Evolutionary conservation across 2,888 invertebrate species (phyloP).

Genomic region (Ophioninae sp.): DNA sequence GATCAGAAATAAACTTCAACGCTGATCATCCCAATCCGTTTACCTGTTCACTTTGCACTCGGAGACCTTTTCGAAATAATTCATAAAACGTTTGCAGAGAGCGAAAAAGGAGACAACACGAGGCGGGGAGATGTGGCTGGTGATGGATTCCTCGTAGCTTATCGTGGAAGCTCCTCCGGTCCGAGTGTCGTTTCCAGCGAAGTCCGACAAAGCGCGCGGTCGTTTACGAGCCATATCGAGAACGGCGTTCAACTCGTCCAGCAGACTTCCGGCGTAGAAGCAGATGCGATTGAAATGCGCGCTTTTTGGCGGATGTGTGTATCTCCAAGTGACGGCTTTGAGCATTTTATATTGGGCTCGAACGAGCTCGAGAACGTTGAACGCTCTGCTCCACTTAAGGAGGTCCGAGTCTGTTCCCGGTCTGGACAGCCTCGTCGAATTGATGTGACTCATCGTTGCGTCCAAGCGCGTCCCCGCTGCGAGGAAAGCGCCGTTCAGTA

Average conservation of each 20-base stretch:
- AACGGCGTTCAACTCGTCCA: slow-evolving; percentile 73
- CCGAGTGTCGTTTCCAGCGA: neutral
- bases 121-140: slow-evolving; percentile 50
- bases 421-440: slow-evolving; percentile 57
- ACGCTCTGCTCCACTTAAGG: slow-evolving; percentile 65
- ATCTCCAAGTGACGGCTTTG: slow-evolving; percentile 78
- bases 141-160: slow-evolving; percentile 18
- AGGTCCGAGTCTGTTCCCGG: slow-evolving; percentile 63
- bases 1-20: neutral
- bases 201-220: slow-evolving; percentile 62
- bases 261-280: slow-evolving; percentile 76
- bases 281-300: slow-evolving; percentile 70
- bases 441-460: slow-evolving; percentile 62
- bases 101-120: slow-evolving; percentile 66
- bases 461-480: slow-evolving; percentile 70
- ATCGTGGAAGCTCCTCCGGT: neutral
- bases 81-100: slow-evolving; percentile 77
- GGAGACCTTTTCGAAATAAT: slow-evolving; percentile 78
- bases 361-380: slow-evolving; percentile 72
- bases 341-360: slow-evolving; percentile 75
- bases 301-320: slow-evolving; percentile 74
- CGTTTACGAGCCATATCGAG: slow-evolving; percentile 62
- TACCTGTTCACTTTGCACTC: slow-evolving; percentile 77
- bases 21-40: slow-evolving; percentile 2
- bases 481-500: slow-evolving; percentile 76